Percentiles rank a stretch among this genome's conserved stretches.
phyloP scores from a whole-genome alignment of 2,113 vertebrate species.

The Emydura subglobosa region DNA sequence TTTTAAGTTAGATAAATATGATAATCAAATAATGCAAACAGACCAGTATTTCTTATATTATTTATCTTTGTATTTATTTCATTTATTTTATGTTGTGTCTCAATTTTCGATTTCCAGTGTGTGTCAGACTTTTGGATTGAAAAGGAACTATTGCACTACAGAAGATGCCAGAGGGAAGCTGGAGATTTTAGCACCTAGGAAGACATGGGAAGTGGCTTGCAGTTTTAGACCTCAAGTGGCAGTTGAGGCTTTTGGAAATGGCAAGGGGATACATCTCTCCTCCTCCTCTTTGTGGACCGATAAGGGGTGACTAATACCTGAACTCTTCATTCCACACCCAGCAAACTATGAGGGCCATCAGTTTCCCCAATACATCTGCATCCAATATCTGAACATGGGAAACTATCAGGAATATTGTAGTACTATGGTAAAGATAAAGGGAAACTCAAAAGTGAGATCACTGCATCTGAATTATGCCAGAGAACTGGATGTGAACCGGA shows the following conservation, averaged over 20 bases:
- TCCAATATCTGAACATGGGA: background rate
- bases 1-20: background rate
- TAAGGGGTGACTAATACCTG: background rate
- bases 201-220: background rate
- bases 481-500: background rate
- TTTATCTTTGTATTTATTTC: background rate
- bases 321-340: background rate
- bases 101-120: background rate
- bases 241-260: background rate
- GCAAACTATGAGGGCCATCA: background rate
- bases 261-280: background rate
- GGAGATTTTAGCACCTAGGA: background rate
- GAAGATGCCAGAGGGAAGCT: background rate
- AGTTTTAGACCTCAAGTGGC: background rate
- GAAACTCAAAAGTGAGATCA: background rate
- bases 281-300: background rate
- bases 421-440: background rate
- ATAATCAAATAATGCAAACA: background rate
- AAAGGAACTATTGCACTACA: background rate
- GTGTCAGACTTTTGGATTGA: background rate
- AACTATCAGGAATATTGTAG: background rate
- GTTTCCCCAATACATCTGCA: background rate
- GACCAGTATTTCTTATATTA: background rate
- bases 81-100: background rate
- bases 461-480: background rate